Conservation (phyloP, 2,113 vertebrate genomes). For the Myocastor coypus region DNA sequence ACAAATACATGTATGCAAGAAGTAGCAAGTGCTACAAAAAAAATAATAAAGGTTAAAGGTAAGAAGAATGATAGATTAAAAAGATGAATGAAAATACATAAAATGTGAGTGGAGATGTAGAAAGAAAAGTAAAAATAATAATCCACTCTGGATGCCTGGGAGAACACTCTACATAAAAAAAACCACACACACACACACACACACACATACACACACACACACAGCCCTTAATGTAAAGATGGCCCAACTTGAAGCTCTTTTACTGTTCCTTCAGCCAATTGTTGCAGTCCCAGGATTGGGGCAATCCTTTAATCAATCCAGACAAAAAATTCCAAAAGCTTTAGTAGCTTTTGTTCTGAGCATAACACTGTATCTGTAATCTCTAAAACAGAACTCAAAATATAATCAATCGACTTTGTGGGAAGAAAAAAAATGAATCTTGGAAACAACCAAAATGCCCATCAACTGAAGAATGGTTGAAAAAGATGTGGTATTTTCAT, state of each 20-base stretch:
- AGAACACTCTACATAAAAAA: neutral
- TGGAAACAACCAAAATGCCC: too few species aligned
- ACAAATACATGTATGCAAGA: slow-evolving; percentile 6
- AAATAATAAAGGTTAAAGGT: neutral
- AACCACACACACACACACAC: too few species aligned
- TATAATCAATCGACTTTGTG: neutral
- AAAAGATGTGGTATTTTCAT: too few species aligned
- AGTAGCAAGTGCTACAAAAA: neutral
- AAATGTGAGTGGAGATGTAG: neutral
- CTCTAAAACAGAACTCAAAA: neutral
- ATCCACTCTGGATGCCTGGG: neutral
- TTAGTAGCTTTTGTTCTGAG: neutral
- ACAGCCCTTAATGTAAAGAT: neutral
- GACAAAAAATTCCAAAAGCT: slow-evolving; percentile 31
- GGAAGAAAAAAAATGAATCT: too few species aligned
- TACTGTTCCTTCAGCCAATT: neutral
- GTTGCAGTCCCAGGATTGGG: neutral
- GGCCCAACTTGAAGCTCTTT: neutral
- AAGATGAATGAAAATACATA: neutral
- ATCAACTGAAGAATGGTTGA: too few species aligned
- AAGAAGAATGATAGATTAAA: neutral
- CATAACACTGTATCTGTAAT: neutral
- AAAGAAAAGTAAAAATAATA: neutral
- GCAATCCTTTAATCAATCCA: neutral
- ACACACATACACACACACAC: neutral